A percentile compares a stretch with the other conserved stretches of the same genome.
phyloP scores from a whole-genome alignment of 2,113 vertebrate species.

The Butorides virescens region DNA sequence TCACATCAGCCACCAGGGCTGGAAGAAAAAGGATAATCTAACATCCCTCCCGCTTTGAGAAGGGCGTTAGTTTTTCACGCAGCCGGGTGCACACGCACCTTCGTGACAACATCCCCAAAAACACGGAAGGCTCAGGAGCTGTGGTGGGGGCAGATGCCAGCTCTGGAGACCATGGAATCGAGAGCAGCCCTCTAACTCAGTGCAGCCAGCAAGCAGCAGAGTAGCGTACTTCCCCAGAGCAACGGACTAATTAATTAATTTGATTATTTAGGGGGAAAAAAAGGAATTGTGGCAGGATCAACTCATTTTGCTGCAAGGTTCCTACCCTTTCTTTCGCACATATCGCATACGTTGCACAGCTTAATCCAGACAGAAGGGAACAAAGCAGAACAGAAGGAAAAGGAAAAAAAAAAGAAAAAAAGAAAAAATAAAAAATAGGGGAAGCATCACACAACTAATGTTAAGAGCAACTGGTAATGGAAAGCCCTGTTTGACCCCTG shows the following conservation, averaged over 20 bases:
- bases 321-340: not conserved
- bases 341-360: not conserved
- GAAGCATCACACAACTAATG: not conserved
- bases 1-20: not conserved
- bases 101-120: not conserved
- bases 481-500: not conserved
- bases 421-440: not conserved
- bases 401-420: too few species aligned
- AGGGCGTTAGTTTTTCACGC: not conserved
- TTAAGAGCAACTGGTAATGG: not conserved
- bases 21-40: not conserved
- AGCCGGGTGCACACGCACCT: not conserved
- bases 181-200: not conserved
- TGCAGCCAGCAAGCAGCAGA: not conserved
- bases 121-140: not conserved
- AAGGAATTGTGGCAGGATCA: not conserved
- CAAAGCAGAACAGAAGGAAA: not conserved
- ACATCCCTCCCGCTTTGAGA: not conserved
- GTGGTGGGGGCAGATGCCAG: accelerated
- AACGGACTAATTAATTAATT: not conserved
- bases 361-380: not conserved
- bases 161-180: accelerated
- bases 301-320: not conserved
- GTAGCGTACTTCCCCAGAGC: not conserved
- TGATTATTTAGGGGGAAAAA: not conserved